Base-by-base conservation (phyloP, 2,797 vertebrate species). In the Astyanax mexicanus region DNA sequence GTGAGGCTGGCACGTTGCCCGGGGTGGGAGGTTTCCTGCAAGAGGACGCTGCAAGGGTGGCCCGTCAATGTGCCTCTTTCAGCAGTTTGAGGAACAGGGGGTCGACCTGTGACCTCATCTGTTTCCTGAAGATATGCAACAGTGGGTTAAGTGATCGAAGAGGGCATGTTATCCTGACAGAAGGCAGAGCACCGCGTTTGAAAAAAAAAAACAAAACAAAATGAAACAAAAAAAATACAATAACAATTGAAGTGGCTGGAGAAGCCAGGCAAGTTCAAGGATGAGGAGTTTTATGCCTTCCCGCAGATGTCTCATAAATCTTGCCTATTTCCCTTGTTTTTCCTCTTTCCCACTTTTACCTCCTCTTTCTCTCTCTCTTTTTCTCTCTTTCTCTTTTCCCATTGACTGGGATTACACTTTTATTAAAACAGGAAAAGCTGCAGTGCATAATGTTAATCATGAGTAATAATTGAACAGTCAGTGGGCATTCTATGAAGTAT, bases 51-150 rank as follows among this genome's bases (percentile, higher is more conserved):
- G 90, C 89, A 93, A 93, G 94, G 94, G 93, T 92, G 94, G 95
- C 94, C 94, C 94, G 93, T 94, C 92, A 94, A 94, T 95, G 94
- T 96, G 95, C 93, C 82, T 88, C 94, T 96, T 96, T 97, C 95
- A 97, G 95, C 95, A 95, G 92, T 96, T 96, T 95, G 92, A 93
- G 93, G 95, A 93, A 95, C 95, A 94, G 96, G 95, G 95, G 96
- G 97, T 96, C 92, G 94, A 94, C 94, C 92, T 93, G 92, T 94
- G 96, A 93, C 93, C 94, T 95, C 95, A 96, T 97, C 96, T 99
- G 97, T 98, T 98, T 99, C 97, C 97, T 97, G 96, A 94, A 97
- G 97, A 99, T 99, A 98, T 95, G 95, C 92, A 90, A 92, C 94
- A 91, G 94, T 88, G 90, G 91, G 91, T 86, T 91, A 92, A 92